These are phyloP conservation scores for Accipiter virgatus DNA, from an alignment of 2,113 vertebrate species.

Conservation along the genomic window DNA sequence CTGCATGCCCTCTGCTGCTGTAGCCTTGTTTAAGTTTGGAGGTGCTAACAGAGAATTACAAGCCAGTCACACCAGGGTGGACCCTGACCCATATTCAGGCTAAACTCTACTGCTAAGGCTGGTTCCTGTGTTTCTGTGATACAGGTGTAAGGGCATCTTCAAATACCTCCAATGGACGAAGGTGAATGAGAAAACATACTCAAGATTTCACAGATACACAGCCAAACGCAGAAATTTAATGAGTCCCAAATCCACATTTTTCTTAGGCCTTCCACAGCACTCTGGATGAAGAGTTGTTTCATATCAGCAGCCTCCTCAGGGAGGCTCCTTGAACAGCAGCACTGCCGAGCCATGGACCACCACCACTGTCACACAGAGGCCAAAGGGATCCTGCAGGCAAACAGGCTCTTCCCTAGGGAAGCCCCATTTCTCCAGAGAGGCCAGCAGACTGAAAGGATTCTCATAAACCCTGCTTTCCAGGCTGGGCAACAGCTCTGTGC, in stretches of 20 bases:
- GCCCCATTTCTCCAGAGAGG: neutral
- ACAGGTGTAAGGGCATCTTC: neutral
- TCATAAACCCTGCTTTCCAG: neutral
- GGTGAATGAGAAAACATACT: neutral
- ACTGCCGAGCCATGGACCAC: neutral
- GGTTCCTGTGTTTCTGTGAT: neutral
- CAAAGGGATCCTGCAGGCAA: neutral
- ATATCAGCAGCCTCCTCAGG: neutral
- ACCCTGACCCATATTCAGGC: neutral
- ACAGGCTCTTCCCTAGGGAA: neutral
- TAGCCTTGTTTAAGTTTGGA: neutral
- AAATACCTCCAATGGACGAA: neutral
- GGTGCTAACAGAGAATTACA: neutral
- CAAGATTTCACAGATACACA: neutral
- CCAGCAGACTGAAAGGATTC: neutral
- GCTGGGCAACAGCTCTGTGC: neutral
- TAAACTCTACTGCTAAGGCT: neutral
- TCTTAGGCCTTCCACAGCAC: neutral
- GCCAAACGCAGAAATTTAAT: neutral
- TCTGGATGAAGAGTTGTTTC: neutral
- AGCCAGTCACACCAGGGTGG: neutral
- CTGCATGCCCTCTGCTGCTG: neutral
- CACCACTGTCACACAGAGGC: neutral
- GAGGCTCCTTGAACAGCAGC: neutral
- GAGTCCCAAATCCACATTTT: neutral